Evolutionary conservation across 1,140 invertebrate species (phyloP).

Genomic region (Magallana ariakensis): DNA sequence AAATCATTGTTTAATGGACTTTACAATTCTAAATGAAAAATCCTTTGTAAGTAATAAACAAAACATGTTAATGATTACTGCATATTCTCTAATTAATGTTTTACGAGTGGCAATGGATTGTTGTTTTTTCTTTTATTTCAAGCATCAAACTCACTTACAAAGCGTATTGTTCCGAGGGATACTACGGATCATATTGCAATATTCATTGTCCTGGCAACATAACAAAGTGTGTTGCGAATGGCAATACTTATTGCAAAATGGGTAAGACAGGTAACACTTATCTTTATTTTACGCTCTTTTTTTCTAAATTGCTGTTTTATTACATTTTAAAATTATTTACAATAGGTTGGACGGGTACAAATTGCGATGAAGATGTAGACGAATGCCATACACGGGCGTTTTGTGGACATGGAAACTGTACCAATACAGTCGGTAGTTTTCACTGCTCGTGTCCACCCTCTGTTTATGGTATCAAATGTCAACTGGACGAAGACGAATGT

Average conservation of each 20-base stretch:
- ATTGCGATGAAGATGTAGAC: constrained; percentile 48
- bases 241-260: constrained; percentile 33
- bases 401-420: constrained; percentile 43
- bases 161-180: constrained; percentile 29
- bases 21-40: too few species aligned
- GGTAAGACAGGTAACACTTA: neutral
- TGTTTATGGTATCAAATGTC: constrained; percentile 26
- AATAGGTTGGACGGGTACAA: constrained; percentile 43
- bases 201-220: constrained; percentile 23
- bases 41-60: too few species aligned
- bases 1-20: too few species aligned
- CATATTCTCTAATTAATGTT: too few species aligned
- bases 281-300: neutral
- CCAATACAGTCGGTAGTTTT: constrained; percentile 46
- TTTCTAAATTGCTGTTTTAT: neutral
- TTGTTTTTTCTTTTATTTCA: neutral
- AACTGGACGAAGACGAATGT: constrained; percentile 42
- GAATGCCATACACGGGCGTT: constrained; percentile 19
- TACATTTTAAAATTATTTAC: neutral
- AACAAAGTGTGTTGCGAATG: constrained; percentile 29
- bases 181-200: constrained; percentile 14
- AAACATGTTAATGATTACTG: too few species aligned
- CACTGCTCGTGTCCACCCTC: constrained; percentile 34
- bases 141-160: constrained; percentile 30
- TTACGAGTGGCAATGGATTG: too few species aligned